Evolutionary conservation across 1,140 invertebrate species (phyloP).

Genomic region (Panulirus ornatus): DNA sequence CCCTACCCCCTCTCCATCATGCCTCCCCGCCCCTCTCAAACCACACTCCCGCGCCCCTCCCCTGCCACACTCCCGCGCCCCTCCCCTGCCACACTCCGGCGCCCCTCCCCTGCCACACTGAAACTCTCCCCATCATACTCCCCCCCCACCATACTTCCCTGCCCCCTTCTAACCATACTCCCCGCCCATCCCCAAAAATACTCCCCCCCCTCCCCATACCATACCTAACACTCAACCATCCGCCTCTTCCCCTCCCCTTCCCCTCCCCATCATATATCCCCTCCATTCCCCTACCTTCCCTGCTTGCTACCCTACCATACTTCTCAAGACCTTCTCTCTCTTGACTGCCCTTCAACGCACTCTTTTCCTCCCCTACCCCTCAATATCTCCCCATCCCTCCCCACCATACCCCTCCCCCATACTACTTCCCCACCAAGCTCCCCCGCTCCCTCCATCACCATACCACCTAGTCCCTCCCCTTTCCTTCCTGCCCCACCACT

Average conservation of each 20-base stretch:
- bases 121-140: conserved; percentile 14
- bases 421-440: background rate
- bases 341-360: no score
- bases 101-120: background rate
- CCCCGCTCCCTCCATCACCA: background rate
- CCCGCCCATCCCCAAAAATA: background rate
- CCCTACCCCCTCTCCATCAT: background rate
- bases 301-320: no score
- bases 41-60: background rate
- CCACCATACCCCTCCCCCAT: background rate
- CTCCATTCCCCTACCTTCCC: background rate
- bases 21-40: background rate
- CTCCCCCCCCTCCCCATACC: no score
- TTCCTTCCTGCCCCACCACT: background rate
- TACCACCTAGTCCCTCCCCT: no score
- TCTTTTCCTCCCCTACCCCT: no score
- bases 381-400: background rate
- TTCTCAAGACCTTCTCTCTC: no score
- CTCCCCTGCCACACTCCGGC: background rate
- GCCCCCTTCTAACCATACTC: background rate
- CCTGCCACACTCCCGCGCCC: background rate
- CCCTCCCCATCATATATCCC: background rate
- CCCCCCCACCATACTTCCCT: background rate
- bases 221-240: background rate
- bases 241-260: background rate